Evolutionary conservation across 1,140 invertebrate genomes (phyloP).

Genomic region (Drosophila pseudoananassae): DNA sequence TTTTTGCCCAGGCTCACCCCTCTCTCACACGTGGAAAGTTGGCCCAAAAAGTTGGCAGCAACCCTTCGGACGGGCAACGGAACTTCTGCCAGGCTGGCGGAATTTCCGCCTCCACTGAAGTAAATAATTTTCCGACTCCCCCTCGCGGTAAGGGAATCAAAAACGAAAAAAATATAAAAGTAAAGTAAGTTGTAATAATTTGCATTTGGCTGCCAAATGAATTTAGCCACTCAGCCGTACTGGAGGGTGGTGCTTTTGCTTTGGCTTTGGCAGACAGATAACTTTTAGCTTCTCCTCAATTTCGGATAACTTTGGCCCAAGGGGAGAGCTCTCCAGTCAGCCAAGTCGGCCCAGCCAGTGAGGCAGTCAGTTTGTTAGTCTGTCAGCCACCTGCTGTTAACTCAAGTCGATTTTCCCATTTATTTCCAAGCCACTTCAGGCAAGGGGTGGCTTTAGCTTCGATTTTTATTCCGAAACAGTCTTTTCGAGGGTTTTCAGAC

Average conservation of each 20-base stretch:
- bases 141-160: constrained; percentile 24
- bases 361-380: constrained; percentile 1
- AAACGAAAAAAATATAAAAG: constrained; percentile 46
- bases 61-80: constrained; percentile 33
- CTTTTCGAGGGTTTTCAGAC: constrained; percentile 21
- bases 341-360: constrained; percentile 3
- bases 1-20: no score
- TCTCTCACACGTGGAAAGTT: constrained; percentile 45
- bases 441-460: constrained; percentile 21
- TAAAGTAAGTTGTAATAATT: constrained; percentile 81
- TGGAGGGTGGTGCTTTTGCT: constrained; percentile 13
- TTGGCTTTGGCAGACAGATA: constrained; percentile 53
- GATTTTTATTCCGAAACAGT: constrained; percentile 18
- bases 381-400: constrained; percentile 70
- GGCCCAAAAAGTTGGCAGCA: constrained; percentile 47
- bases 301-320: constrained; percentile 60
- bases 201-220: constrained; percentile 80
- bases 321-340: constrained; percentile 6
- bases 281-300: constrained; percentile 70
- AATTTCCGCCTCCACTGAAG: constrained; percentile 57
- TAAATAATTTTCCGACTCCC: constrained; percentile 68
- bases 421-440: constrained; percentile 1
- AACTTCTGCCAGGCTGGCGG: constrained; percentile 39
- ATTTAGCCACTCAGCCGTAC: constrained; percentile 73
- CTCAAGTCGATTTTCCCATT: constrained; percentile 52